These are phyloP conservation scores for Corvus hawaiiensis DNA, from an alignment of 2,113 vertebrate species.

Conservation along the genomic window DNA sequence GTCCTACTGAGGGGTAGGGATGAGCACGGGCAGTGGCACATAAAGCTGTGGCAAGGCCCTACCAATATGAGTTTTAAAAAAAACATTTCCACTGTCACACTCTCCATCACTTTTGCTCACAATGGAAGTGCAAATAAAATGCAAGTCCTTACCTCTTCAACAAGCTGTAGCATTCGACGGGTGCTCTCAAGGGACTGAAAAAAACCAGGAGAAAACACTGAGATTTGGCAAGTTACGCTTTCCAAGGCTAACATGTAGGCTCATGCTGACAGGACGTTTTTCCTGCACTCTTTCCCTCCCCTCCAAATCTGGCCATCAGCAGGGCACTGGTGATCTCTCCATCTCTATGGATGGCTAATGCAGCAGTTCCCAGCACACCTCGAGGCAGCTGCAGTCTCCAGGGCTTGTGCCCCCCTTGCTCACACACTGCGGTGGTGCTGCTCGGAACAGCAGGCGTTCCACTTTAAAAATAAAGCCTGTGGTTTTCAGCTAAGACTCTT, in stretches of 20 bases:
- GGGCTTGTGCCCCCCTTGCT: background rate
- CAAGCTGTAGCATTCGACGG: conserved; percentile 97
- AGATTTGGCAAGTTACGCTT: background rate
- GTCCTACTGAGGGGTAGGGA: background rate
- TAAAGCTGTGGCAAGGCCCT: background rate
- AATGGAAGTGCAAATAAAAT: background rate
- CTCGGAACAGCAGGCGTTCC: background rate
- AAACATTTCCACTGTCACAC: background rate
- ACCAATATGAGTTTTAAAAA: background rate
- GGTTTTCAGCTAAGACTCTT: background rate
- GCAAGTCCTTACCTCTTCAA: conserved; percentile 90
- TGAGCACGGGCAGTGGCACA: background rate
- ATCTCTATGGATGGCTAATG: background rate
- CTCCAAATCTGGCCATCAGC: background rate
- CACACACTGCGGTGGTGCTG: rapidly evolving
- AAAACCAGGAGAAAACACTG: background rate
- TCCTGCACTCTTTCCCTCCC: background rate
- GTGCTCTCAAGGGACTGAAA: conserved; percentile 96
- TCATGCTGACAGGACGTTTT: background rate
- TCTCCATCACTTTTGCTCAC: background rate
- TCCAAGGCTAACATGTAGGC: background rate
- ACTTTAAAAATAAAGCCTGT: background rate
- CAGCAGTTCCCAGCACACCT: background rate
- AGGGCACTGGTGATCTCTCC: background rate
- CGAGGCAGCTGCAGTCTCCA: background rate